These are phyloP conservation scores for Dorcus parallelipipedus DNA, from an alignment of 2,888 invertebrate species.

Conservation along the genomic window DNA sequence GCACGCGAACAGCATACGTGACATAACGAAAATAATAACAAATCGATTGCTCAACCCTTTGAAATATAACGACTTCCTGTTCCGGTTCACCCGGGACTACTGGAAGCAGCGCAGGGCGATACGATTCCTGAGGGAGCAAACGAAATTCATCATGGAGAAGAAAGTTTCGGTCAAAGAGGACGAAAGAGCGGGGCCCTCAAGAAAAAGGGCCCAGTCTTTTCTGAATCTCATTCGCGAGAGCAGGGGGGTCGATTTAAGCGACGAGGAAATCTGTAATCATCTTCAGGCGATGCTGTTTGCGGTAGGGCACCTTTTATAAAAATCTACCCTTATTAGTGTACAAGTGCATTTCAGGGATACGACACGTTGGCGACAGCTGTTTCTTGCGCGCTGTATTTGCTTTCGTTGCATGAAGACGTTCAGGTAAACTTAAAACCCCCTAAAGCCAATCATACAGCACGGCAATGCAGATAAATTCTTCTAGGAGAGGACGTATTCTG, in stretches of 20 bases:
- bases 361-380: constrained; percentile 51
- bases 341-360: constrained; percentile 42
- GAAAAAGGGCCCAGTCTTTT: constrained; percentile 56
- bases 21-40: constrained; percentile 38
- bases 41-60: constrained; percentile 43
- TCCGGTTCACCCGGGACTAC: constrained; percentile 58
- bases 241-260: constrained; percentile 43
- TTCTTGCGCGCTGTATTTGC: constrained; percentile 46
- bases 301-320: constrained; percentile 42
- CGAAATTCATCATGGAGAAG: constrained; percentile 55
- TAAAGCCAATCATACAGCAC: not conserved
- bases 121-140: constrained; percentile 52
- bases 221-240: constrained; percentile 61
- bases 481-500: constrained; percentile 43
- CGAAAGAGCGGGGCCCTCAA: not conserved
- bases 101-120: constrained; percentile 53
- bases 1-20: constrained; percentile 71
- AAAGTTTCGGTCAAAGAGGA: constrained; percentile 37
- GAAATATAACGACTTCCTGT: constrained; percentile 45
- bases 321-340: not conserved
- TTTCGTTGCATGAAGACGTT: constrained; percentile 47
- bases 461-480: constrained; percentile 15
- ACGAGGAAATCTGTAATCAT: constrained; percentile 63
- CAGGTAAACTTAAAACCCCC: constrained; percentile 41
- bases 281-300: constrained; percentile 75